These are phyloP conservation scores for Drosophila mayri DNA, from an alignment of 1,140 invertebrate species.

Conservation along the genomic window DNA sequence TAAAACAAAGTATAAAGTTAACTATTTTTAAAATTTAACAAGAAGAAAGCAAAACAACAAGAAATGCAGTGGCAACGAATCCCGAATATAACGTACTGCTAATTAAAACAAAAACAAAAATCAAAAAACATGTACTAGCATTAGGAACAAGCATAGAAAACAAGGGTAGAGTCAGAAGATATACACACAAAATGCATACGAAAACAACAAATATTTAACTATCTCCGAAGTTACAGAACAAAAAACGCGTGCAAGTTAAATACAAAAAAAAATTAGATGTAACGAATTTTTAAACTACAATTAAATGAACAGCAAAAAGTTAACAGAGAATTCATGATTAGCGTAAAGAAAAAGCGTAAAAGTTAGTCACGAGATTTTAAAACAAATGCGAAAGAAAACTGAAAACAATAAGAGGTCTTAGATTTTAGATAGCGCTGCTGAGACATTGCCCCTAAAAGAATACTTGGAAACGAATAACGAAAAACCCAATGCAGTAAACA, in stretches of 20 bases:
- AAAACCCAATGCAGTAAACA: not conserved
- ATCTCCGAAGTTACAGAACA: slow-evolving; percentile 54
- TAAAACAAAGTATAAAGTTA: slow-evolving; percentile 82
- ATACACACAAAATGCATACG: slow-evolving; percentile 20
- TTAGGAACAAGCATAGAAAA: slow-evolving; percentile 18
- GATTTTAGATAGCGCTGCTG: slow-evolving; percentile 22
- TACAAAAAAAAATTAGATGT: slow-evolving; percentile 35
- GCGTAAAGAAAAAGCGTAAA: slow-evolving; percentile 45
- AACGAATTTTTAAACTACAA: slow-evolving; percentile 67
- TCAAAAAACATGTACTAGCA: slow-evolving; percentile 20
- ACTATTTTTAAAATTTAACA: slow-evolving; percentile 76
- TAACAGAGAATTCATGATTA: slow-evolving; percentile 76
- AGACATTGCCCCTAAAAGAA: slow-evolving; percentile 15
- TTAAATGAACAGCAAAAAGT: slow-evolving; percentile 74
- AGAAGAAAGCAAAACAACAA: slow-evolving; percentile 17
- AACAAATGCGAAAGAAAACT: slow-evolving; percentile 22
- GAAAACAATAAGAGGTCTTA: slow-evolving; percentile 24
- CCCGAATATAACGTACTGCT: slow-evolving; percentile 30
- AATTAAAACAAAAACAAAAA: slow-evolving; percentile 23
- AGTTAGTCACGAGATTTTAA: slow-evolving; percentile 23
- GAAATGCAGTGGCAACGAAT: slow-evolving; percentile 35
- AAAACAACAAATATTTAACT: slow-evolving; percentile 52
- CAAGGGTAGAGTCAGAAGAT: slow-evolving; percentile 5
- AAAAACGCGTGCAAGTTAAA: slow-evolving; percentile 34
- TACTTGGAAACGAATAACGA: not conserved